Percentiles rank a stretch among this genome's conserved stretches.
Conservation (phyloP, 1,140 invertebrate species). For the Caenorhabditis inopinata region DNA sequence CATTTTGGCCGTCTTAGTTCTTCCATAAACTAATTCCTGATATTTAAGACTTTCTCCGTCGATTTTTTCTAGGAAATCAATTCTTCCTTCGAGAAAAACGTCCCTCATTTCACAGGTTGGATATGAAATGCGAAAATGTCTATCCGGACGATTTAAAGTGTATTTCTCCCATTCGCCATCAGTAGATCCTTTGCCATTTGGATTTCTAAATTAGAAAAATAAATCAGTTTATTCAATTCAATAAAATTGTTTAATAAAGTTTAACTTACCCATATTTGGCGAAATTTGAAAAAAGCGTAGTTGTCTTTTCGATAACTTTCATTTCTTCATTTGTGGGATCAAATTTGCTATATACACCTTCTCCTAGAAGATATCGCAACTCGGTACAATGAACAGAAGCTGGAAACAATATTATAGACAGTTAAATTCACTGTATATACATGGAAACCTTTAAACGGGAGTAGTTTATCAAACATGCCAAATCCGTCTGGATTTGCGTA, state of each 20-base stretch:
- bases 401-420: conserved; percentile 41
- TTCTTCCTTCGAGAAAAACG: conserved; percentile 24
- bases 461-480: conserved; percentile 4
- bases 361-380: conserved; percentile 52
- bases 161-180: neutral
- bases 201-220: conserved; percentile 33
- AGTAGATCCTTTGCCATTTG: conserved; percentile 32
- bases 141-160: neutral
- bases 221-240: too few species aligned
- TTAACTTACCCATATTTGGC: conserved; percentile 53
- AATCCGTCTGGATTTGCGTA: conserved; percentile 35
- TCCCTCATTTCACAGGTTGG: conserved; percentile 6
- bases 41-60: conserved; percentile 2
- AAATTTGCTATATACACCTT: conserved; percentile 43
- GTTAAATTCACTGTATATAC: too few species aligned
- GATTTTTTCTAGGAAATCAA: neutral
- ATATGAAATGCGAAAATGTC: conserved; percentile 18
- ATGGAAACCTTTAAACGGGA: conserved; percentile 41
- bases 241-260: neutral
- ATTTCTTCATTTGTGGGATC: conserved; percentile 39
- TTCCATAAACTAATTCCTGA: conserved; percentile 12
- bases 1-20: neutral
- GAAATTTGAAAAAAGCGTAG: conserved; percentile 52
- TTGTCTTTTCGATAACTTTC: conserved; percentile 43
- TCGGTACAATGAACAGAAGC: conserved; percentile 54